Evolutionary conservation across 1,140 invertebrate genomes (phyloP).

Genomic region (Drosophila auraria): DNA sequence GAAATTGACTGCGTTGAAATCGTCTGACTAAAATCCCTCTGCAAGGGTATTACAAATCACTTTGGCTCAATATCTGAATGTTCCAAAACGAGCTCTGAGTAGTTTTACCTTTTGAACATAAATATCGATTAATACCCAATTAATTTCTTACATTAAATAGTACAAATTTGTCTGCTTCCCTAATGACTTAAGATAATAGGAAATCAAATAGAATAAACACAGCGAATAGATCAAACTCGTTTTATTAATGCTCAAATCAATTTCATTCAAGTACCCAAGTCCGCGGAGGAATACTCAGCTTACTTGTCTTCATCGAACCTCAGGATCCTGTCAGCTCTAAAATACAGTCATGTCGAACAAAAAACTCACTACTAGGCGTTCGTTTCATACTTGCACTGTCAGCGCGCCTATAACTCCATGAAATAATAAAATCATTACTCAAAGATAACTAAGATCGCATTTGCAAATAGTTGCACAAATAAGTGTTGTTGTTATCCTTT

Average conservation of each 20-base stretch:
- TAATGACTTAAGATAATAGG: neutral
- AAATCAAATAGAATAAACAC: neutral
- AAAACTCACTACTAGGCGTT: slow-evolving; percentile 2
- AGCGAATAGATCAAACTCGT: neutral
- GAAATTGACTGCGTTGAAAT: neutral
- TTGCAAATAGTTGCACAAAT: slow-evolving; percentile 72
- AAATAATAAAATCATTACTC: slow-evolving; percentile 22
- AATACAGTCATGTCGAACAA: slow-evolving; percentile 23
- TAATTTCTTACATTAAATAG: neutral
- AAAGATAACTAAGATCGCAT: slow-evolving; percentile 42
- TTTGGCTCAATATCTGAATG: neutral
- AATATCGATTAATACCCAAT: neutral
- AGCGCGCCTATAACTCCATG: slow-evolving; percentile 8
- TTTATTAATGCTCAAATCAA: neutral
- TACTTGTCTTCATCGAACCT: neutral
- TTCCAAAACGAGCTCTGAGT: neutral
- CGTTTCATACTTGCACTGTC: slow-evolving; percentile 12
- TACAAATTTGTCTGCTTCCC: neutral
- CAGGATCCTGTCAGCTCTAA: neutral
- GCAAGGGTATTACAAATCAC: neutral
- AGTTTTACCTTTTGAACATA: neutral
- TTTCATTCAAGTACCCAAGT: neutral
- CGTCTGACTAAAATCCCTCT: neutral
- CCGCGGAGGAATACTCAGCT: neutral
- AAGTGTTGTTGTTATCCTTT: slow-evolving; percentile 62